These are phyloP conservation scores for Abramis brama DNA, from an alignment of 2,113 vertebrate genomes.

Conservation along the genomic window DNA sequence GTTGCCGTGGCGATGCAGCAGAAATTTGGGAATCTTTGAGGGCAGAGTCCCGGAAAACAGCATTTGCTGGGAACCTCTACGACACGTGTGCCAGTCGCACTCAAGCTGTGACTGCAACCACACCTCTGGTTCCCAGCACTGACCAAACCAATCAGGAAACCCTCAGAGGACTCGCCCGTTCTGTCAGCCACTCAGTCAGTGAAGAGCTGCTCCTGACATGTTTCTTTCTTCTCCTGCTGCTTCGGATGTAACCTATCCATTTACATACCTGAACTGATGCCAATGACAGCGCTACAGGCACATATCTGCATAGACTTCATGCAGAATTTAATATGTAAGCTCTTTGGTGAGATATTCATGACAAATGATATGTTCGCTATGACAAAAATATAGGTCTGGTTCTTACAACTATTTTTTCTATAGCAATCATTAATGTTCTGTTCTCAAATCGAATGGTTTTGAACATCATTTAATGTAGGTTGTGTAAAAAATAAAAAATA, in stretches of 20 bases:
- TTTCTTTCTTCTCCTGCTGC: conserved; percentile 57
- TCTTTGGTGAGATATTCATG: not conserved
- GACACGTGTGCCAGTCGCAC: conserved; percentile 82
- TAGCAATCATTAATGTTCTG: not conserved
- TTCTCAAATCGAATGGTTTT: not conserved
- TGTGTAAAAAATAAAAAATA: not conserved
- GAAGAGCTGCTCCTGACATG: conserved; percentile 61
- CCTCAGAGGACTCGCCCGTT: conserved; percentile 71
- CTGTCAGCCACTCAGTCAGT: conserved; percentile 34
- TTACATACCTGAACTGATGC: not conserved
- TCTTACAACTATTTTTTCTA: not conserved
- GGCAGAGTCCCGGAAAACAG: conserved; percentile 86
- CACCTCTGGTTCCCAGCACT: conserved; percentile 62
- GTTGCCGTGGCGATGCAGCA: conserved; percentile 86
- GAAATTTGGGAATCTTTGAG: conserved; percentile 91
- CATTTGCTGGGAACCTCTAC: conserved; percentile 90
- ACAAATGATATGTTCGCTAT: not conserved
- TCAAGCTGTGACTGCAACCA: conserved; percentile 64
- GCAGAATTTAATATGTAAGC: not conserved
- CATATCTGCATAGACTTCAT: not conserved
- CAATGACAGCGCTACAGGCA: not conserved
- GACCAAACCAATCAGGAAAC: conserved; percentile 88
- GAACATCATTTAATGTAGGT: not conserved
- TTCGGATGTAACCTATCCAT: not conserved
- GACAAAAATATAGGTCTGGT: not conserved